Evolutionary conservation across 2,888 invertebrate genomes (phyloP).

Genomic region (Nasonovia ribisnigri): DNA sequence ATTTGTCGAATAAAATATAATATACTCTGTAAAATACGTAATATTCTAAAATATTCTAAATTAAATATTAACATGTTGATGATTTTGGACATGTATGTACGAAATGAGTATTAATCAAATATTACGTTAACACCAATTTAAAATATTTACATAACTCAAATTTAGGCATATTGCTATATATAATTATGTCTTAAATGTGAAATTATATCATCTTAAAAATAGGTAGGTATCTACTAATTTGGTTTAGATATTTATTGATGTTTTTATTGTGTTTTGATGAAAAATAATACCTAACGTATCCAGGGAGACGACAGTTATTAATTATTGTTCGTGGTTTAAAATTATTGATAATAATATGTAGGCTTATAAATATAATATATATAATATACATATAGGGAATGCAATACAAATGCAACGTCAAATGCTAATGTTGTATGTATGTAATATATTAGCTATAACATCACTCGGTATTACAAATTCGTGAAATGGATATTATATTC

Average conservation of each 20-base stretch:
- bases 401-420: background rate
- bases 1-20: background rate
- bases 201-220: background rate
- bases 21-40: background rate
- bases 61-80: background rate
- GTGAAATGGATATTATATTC: background rate
- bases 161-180: too few relatives aligned
- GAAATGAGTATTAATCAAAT: background rate
- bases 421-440: background rate
- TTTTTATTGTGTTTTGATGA: background rate
- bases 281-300: background rate
- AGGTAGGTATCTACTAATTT: background rate
- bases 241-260: background rate
- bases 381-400: too few relatives aligned
- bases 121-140: background rate
- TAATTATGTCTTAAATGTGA: background rate
- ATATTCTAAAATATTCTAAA: background rate
- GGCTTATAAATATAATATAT: background rate
- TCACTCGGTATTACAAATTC: background rate
- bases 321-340: background rate
- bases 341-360: background rate
- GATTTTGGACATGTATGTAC: background rate
- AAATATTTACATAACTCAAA: background rate
- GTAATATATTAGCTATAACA: background rate
- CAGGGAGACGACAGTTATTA: background rate